Base-by-base conservation (phyloP, 1,140 invertebrate species). In the Solenopsis invicta region DNA sequence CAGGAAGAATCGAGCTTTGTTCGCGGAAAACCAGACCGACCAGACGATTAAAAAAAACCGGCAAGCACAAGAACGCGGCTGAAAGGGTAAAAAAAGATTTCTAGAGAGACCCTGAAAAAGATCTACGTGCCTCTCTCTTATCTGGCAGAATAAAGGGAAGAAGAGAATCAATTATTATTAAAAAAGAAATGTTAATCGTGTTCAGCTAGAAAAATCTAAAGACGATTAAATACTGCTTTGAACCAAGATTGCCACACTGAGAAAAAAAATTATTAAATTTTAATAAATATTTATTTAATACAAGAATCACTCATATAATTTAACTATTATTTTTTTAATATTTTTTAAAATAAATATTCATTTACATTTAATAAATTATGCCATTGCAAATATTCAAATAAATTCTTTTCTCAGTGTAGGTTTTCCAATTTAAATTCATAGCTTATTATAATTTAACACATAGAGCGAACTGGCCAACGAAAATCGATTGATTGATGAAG, bases 1-100 rank as follows among this genome's bases (percentile, higher is more conserved):
- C 34, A 56, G 52, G 78, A 71, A 48, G 54, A 75, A 34, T 52
- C 37, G 67, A 59, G 37, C 5, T n/a, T 71, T 13, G n/a, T n/a
- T 61, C n/a, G 41, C 41, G 24, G 2, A 52, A 50, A 84, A 75
- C 9, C 13, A 66, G 37, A 37, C 21, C 37, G 75, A 75, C 9
- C 13, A 66, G 37, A 37, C 21, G 5, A 71, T 72, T 72, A n/a
- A 61, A 61, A 34, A 24, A 61, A 34, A 29, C 13, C 52, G 48
- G 13, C 8, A 13, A n/a, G 13, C 12, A 24, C 3, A 12, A 59
- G 66, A 41, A 59, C 9, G 29, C 8, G 18, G 1, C 29, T 10
- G 56, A 48, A 69, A 71, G 6, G 6, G 37, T 71, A 24, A 12
- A 48, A 8, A 13, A 24, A 37, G 18, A 41, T 18, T 18, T 71